Base-by-base conservation (phyloP, 2,113 vertebrate species). In the Trogon melanurus region DNA sequence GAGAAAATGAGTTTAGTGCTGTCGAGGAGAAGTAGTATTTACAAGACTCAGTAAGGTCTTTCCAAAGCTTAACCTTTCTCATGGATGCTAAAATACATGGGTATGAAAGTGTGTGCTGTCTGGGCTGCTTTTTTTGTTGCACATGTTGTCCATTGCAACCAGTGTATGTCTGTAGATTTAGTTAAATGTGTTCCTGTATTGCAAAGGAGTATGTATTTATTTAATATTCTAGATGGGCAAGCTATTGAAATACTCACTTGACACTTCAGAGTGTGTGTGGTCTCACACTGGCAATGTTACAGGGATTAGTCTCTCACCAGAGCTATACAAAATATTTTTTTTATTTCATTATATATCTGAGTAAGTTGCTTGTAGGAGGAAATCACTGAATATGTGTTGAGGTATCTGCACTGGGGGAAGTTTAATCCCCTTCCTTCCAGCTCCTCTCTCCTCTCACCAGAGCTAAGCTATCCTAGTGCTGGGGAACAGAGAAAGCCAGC, bases 11-110 rank as follows among this genome's bases (percentile, higher is more conserved):
- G 61, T 81, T 91, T 93, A 73, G 56, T 3, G 0, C 51, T 64
- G 14, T 57, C 91, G 85, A 84, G 67, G 23, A 66, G 30, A 44
- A 79, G 84, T 48, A 67, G 29, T 54, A 67, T 84, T 96, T 97
- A 87, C 32, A 64, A 79, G 85, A 91, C 47, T 90, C 65, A 86
- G 5, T 53, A 71, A 69, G 44, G 84, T 66, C 56, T 85, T 82
- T 73, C 38, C 13, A 67, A 88, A 79, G 58, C 65, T 88, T 91
- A 93, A 53, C 38, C 57, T 91, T 95, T 87, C 36, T 66, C 86
- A 72, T 86, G 66, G 66, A 81, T 71, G 21, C 12, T 79, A 25
- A 73, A 93, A 71, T 76, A 67, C 14, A n/a, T 8, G 17, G 13
- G 13, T 13, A 23, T 75, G 56, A 65, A 58, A 87, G 16, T 14